Percentiles rank a stretch among this genome's conserved stretches.
Conservation (phyloP, 2,888 invertebrate genomes). For the Protula sp. region DNA sequence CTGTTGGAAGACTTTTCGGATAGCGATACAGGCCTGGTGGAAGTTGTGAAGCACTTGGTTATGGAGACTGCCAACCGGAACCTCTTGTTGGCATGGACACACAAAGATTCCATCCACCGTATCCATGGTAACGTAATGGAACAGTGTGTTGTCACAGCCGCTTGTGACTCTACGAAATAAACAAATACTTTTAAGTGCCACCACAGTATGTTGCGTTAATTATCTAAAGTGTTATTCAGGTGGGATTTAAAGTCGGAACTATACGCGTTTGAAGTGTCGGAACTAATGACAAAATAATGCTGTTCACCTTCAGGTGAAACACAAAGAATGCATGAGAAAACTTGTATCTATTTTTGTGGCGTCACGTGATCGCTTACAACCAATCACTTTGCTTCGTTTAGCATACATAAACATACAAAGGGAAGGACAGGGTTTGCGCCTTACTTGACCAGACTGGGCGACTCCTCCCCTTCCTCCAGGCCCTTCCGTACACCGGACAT, state of each 20-base stretch:
- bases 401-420: no score
- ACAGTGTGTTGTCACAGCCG: constrained; percentile 68
- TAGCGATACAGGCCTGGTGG: constrained; percentile 62
- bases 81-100: constrained; percentile 57
- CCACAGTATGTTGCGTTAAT: no score
- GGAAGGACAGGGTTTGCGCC: no score
- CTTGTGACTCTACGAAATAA: constrained; percentile 56
- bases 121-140: constrained; percentile 72
- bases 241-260: no score
- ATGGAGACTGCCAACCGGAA: constrained; percentile 45
- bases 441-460: constrained; percentile 19
- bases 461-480: constrained; percentile 8
- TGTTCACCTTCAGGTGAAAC: no score
- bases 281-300: no score
- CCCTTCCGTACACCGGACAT: constrained; percentile 12
- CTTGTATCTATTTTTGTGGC: no score
- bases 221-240: no score
- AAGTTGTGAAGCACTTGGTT: constrained; percentile 67
- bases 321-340: no score
- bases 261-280: no score
- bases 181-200: constrained; percentile 52
- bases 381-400: no score
- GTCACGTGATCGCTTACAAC: no score
- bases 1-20: constrained; percentile 13
- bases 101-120: constrained; percentile 67